Percentiles rank a stretch among this genome's conserved stretches.
Evolutionary conservation across 2,888 invertebrate species (phyloP).

Genomic region (Chrysotoxum bicinctum): DNA sequence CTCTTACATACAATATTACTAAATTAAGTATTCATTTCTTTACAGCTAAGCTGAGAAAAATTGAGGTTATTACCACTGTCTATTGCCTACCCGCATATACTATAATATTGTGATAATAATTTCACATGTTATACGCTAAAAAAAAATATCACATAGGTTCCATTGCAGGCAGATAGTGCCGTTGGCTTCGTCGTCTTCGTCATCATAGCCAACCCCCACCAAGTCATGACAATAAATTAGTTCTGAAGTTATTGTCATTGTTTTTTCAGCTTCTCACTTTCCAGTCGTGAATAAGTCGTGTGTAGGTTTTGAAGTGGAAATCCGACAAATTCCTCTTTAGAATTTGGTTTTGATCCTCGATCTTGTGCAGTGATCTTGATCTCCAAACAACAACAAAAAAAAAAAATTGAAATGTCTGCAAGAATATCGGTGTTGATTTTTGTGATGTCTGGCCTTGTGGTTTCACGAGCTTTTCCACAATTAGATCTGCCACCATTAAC

Average conservation of each 20-base stretch:
- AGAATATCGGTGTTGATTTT: conserved; percentile 72
- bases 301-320: conserved; percentile 53
- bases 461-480: conserved; percentile 79
- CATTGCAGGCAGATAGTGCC: not conserved
- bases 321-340: not conserved
- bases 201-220: conserved; percentile 44
- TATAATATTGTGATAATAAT: conserved; percentile 63
- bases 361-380: conserved; percentile 65
- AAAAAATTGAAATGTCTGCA: conserved; percentile 75
- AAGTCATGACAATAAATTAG: conserved; percentile 38
- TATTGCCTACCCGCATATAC: conserved; percentile 46
- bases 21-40: conserved; percentile 35
- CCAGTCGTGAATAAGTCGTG: conserved; percentile 66
- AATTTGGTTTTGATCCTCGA: conserved; percentile 25
- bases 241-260: conserved; percentile 45
- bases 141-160: not conserved
- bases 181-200: not conserved
- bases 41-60: conserved; percentile 43
- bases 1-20: conserved; percentile 6
- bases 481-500: conserved; percentile 84
- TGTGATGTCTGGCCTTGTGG: conserved; percentile 3
- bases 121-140: conserved; percentile 67
- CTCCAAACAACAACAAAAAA: conserved; percentile 48
- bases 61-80: conserved; percentile 66
- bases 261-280: conserved; percentile 41